These are phyloP conservation scores for Panthera tigris DNA, from an alignment of 2,113 vertebrate genomes.

Conservation along the genomic window DNA sequence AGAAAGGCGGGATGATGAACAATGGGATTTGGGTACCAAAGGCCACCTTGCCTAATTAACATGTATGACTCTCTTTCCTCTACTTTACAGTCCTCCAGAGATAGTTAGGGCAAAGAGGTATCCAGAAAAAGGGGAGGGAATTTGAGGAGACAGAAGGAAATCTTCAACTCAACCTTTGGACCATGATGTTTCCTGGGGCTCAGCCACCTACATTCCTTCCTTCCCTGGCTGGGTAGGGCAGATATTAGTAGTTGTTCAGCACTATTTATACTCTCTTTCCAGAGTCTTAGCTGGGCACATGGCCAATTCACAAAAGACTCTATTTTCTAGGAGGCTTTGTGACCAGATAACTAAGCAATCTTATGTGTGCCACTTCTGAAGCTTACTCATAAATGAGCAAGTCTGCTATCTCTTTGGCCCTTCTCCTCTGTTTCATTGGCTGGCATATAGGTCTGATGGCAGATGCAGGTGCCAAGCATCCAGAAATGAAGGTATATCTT, in stretches of 20 bases:
- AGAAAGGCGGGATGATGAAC: not conserved
- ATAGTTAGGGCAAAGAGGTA: not conserved
- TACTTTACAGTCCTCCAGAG: not conserved
- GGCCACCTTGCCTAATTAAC: not conserved
- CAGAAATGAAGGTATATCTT: not conserved
- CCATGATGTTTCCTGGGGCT: not conserved
- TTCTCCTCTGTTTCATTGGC: not conserved
- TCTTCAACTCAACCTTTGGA: not conserved
- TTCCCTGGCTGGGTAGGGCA: not conserved
- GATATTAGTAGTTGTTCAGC: not conserved
- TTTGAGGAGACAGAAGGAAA: not conserved
- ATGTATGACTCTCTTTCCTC: not conserved
- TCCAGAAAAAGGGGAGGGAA: not conserved
- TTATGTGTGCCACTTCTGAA: not conserved
- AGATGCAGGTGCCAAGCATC: not conserved
- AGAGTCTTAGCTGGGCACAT: not conserved
- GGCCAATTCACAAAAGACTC: not conserved
- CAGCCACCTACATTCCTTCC: not conserved
- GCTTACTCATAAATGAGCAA: not conserved
- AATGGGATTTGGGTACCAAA: not conserved
- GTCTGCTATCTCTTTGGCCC: not conserved
- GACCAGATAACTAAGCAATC: not conserved
- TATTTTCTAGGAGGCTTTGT: not conserved
- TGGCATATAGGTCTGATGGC: not conserved
- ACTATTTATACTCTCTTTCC: not conserved